Percentiles rank a stretch among this genome's conserved stretches.
Evolutionary conservation across 2,113 vertebrate species (phyloP).

Genomic region (Phrynosoma platyrhinos): DNA sequence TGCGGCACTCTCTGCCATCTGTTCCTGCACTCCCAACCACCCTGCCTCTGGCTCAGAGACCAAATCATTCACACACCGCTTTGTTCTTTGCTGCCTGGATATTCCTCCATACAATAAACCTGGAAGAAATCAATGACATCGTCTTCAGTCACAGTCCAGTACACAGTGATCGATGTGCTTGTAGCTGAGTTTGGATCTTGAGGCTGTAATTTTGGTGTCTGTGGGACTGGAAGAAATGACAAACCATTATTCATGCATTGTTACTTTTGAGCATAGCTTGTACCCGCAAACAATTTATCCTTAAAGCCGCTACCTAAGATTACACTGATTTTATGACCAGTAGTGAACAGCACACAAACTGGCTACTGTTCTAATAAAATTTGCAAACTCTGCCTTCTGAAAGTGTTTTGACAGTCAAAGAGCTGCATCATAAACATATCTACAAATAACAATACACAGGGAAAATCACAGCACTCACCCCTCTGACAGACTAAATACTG

Average conservation of each 20-base stretch:
- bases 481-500: too few relatives aligned
- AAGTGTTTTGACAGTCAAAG: neutral
- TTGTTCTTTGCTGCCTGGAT: conserved; percentile 81
- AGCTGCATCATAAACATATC: neutral
- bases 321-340: neutral
- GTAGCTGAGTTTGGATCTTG: conserved; percentile 93
- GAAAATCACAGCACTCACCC: too few relatives aligned
- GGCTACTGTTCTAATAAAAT: neutral
- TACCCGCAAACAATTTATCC: neutral
- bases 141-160: conserved; percentile 89
- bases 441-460: neutral
- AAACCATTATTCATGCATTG: neutral
- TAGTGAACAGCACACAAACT: neutral
- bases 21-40: neutral
- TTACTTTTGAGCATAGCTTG: conserved; percentile 4
- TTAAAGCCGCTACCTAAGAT: neutral
- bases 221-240: conserved; percentile 83
- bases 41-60: neutral
- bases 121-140: conserved; percentile 95
- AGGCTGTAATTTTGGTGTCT: conserved; percentile 84
- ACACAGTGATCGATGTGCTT: conserved; percentile 89
- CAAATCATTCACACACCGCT: conserved; percentile 64
- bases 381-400: neutral
- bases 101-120: conserved; percentile 96
- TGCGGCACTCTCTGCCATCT: neutral